These are phyloP conservation scores for Brevipalpus yothersi DNA, from an alignment of 1,140 invertebrate genomes.

Conservation along the genomic window DNA sequence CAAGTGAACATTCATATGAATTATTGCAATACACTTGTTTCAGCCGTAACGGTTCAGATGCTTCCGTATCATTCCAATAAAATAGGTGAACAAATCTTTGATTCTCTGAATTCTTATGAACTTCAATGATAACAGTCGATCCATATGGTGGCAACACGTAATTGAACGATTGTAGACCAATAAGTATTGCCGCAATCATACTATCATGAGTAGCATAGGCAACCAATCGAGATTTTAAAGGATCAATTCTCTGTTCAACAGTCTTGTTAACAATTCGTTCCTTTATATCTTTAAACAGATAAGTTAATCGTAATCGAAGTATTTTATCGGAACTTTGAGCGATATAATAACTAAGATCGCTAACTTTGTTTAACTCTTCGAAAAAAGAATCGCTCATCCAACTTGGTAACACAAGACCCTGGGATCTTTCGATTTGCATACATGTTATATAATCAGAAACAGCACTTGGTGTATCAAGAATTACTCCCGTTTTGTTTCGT, in stretches of 20 bases:
- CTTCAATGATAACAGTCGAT: slow-evolving; percentile 5
- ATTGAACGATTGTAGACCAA: slow-evolving; percentile 4
- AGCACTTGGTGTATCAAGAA: background rate
- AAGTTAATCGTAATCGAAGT: background rate
- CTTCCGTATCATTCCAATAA: slow-evolving; percentile 7
- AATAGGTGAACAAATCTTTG: background rate
- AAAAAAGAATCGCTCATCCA: background rate
- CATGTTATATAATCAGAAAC: background rate
- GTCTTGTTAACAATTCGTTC: background rate
- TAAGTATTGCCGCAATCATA: slow-evolving; percentile 5
- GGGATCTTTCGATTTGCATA: background rate
- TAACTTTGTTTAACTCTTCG: background rate
- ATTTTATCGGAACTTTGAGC: background rate
- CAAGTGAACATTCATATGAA: background rate
- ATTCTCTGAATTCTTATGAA: background rate
- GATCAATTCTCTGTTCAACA: background rate
- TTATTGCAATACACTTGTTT: background rate
- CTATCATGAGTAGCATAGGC: slow-evolving; percentile 6
- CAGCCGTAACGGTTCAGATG: background rate
- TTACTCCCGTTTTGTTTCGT: background rate
- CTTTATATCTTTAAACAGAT: background rate
- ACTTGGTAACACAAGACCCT: background rate
- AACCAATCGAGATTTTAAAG: background rate
- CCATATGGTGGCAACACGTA: slow-evolving; percentile 3
- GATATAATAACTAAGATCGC: background rate